phyloP scores from a whole-genome alignment of 2,888 invertebrate genomes.

The Sesia apiformis region DNA sequence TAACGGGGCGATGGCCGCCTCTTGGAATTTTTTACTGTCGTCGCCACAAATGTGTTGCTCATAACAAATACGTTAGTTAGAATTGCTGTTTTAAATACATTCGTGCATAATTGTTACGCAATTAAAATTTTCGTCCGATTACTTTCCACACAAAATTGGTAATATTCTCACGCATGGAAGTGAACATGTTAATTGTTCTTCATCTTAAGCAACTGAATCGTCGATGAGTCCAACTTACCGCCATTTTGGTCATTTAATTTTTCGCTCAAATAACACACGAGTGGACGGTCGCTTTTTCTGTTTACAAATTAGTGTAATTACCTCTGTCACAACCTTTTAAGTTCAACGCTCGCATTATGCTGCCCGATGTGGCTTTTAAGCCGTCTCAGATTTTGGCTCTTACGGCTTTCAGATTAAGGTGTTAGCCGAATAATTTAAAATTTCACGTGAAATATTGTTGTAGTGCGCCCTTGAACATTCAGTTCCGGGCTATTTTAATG shows the following conservation, averaged over 20 bases:
- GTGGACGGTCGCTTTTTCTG: slow-evolving; percentile 55
- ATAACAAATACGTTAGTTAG: slow-evolving; percentile 1
- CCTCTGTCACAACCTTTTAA: slow-evolving; percentile 67
- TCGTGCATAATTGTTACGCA: slow-evolving; percentile 24
- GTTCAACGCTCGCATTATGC: slow-evolving; percentile 60
- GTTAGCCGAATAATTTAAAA: slow-evolving; percentile 32
- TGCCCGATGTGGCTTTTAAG: slow-evolving; percentile 21
- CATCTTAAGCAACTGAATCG: slow-evolving; percentile 30
- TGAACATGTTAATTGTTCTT: slow-evolving; percentile 31
- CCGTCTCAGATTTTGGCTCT: slow-evolving; percentile 30
- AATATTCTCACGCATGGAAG: slow-evolving; percentile 28
- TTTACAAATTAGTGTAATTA: slow-evolving; percentile 70
- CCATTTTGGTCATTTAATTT: slow-evolving; percentile 40
- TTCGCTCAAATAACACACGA: slow-evolving; percentile 38
- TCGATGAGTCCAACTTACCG: slow-evolving; percentile 12
- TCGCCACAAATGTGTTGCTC: slow-evolving; percentile 4
- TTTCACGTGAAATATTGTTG: slow-evolving; percentile 48
- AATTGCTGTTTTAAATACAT: slow-evolving; percentile 21
- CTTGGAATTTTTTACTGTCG: slow-evolving; percentile 1
- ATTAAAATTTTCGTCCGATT: slow-evolving; percentile 5
- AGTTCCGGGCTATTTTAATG: slow-evolving; percentile 63
- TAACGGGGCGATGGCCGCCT: slow-evolving; percentile 1
- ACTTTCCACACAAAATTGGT: slow-evolving; percentile 22
- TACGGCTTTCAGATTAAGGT: slow-evolving; percentile 34
- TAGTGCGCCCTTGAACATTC: slow-evolving; percentile 44